phyloP scores from a whole-genome alignment of 23 tunicate species.

The Ciona savignyi region DNA sequence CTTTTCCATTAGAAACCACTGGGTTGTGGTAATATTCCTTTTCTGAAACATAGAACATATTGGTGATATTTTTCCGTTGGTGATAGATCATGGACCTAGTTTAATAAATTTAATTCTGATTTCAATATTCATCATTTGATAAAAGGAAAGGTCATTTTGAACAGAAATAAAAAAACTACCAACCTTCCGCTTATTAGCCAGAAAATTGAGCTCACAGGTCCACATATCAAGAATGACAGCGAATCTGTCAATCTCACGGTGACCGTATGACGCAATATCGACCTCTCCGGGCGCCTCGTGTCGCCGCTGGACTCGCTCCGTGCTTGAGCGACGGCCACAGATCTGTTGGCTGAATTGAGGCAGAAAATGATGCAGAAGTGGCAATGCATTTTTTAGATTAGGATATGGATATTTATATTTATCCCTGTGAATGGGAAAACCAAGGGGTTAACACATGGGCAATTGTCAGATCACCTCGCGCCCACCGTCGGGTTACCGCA shows the following conservation, averaged over 20 bases:
- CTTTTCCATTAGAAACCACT: too few species aligned
- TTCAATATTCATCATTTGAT: background rate
- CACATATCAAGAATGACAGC: constrained; percentile 76
- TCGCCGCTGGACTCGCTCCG: constrained; percentile 26
- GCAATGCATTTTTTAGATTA: too few species aligned
- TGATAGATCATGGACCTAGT: background rate
- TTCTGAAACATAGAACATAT: too few species aligned
- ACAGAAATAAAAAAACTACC: background rate
- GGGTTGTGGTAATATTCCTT: too few species aligned
- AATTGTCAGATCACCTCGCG: too few species aligned
- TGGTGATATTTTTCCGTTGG: too few species aligned
- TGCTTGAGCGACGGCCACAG: constrained; percentile 20
- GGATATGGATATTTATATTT: too few species aligned
- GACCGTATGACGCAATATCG: constrained; percentile 53
- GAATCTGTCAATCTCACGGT: constrained; percentile 80
- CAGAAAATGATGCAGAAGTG: too few species aligned
- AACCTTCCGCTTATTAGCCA: constrained; percentile 73
- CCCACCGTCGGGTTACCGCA: too few species aligned
- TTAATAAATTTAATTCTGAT: background rate
- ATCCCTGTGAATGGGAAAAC: too few species aligned
- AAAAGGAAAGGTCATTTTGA: background rate
- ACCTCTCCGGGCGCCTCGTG: constrained; percentile 67
- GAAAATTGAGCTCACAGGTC: constrained; percentile 86
- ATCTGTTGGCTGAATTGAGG: constrained; percentile 41
- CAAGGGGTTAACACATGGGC: too few species aligned